A percentile compares a stretch with the other conserved stretches of the same genome.
phyloP scores from a whole-genome alignment of 2,113 vertebrate species.

The Hypocryptadius cinnamomeus region DNA sequence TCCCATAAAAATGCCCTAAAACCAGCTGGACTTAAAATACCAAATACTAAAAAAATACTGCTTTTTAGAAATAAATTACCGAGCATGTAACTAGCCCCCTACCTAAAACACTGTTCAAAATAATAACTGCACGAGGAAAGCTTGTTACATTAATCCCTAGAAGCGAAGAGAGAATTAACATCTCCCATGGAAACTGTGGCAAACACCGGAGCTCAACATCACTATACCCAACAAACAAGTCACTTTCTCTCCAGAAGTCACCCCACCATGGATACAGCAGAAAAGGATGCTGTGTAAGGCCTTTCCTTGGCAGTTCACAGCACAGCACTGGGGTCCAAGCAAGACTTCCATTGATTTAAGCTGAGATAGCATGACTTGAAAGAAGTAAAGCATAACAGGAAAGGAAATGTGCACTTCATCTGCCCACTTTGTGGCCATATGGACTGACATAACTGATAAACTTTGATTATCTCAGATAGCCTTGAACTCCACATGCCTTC shows the following conservation, averaged over 20 bases:
- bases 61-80: not conserved
- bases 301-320: not conserved
- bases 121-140: not conserved
- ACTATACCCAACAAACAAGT: not conserved
- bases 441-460: not conserved
- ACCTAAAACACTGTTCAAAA: not conserved
- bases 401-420: not conserved
- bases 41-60: not conserved
- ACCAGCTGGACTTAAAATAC: not conserved
- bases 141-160: not conserved
- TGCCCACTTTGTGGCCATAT: not conserved
- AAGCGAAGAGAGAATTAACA: not conserved
- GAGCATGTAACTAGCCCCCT: not conserved
- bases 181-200: not conserved
- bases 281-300: not conserved
- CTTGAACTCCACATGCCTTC: not conserved
- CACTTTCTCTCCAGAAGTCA: not conserved
- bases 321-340: not conserved
- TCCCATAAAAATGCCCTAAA: not conserved
- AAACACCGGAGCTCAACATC: not conserved
- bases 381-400: not conserved
- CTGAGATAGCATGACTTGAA: not conserved
- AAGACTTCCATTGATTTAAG: not conserved
- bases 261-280: fast-evolving
- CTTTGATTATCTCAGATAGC: not conserved